These are phyloP conservation scores for Neoascia interrupta DNA, from an alignment of 2,888 invertebrate genomes.

Conservation along the genomic window DNA sequence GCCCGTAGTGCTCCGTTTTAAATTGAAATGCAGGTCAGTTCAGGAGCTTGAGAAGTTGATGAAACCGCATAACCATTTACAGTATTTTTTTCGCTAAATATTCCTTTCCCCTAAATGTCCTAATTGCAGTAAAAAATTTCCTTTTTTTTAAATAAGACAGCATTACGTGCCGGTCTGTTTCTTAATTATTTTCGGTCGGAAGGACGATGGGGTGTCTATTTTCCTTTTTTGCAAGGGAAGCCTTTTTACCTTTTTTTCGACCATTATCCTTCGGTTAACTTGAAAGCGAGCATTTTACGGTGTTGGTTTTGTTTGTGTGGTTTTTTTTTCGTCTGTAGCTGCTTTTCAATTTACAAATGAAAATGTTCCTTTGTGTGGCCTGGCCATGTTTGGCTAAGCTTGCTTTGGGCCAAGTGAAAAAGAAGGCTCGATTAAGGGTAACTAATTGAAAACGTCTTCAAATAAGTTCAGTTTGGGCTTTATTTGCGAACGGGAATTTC, in stretches of 20 bases:
- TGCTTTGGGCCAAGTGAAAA: background rate
- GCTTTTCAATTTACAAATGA: slow-evolving; percentile 34
- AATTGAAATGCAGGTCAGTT: slow-evolving; percentile 24
- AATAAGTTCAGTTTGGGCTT: slow-evolving; percentile 13
- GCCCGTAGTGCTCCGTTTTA: background rate
- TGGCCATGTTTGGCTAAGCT: background rate
- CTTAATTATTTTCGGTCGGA: slow-evolving; percentile 8
- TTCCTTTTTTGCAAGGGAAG: background rate
- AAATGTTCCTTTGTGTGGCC: slow-evolving; percentile 24
- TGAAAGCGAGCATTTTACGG: slow-evolving; percentile 17
- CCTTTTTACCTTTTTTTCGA: background rate
- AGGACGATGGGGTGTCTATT: background rate
- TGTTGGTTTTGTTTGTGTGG: background rate
- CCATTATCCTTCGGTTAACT: slow-evolving; percentile 8
- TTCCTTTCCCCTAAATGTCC: background rate
- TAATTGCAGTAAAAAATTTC: slow-evolving; percentile 1
- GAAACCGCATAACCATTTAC: background rate
- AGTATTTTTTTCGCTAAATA: background rate
- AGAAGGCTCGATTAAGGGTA: slow-evolving; percentile 3
- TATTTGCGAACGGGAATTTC: too few species aligned
- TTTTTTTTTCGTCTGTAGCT: background rate
- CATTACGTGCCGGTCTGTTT: background rate
- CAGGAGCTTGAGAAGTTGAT: background rate
- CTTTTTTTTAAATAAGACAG: background rate
- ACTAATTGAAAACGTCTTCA: slow-evolving; percentile 16